A percentile compares a stretch with the other conserved stretches of the same genome.
phyloP scores from a whole-genome alignment of 2,113 vertebrate species.

The Dunckerocampus dactyliophorus region DNA sequence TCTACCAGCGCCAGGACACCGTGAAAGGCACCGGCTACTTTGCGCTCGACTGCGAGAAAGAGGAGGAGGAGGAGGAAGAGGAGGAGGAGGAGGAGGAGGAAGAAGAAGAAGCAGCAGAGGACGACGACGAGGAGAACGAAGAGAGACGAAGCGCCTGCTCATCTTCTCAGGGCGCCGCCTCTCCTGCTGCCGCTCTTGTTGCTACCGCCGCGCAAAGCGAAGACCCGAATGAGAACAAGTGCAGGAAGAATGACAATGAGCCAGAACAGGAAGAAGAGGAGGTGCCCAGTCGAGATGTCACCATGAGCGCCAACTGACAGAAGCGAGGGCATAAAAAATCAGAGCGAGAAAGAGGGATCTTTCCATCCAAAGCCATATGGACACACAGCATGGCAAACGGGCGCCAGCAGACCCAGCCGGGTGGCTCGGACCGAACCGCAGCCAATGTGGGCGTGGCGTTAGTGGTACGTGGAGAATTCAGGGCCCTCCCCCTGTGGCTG shows the following conservation, averaged over 20 bases:
- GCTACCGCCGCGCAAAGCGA: constrained; percentile 53
- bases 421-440: constrained; percentile 18
- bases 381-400: constrained; percentile 65
- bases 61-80: constrained; percentile 82
- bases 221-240: constrained; percentile 83
- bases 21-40: constrained; percentile 96
- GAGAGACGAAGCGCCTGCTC: constrained; percentile 61
- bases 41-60: constrained; percentile 85
- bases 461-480: constrained; percentile 46
- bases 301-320: constrained; percentile 92
- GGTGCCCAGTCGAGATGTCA: constrained; percentile 82
- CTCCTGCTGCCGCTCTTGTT: not conserved
- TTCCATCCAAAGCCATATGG: constrained; percentile 84
- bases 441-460: constrained; percentile 20
- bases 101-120: constrained; percentile 63
- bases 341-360: constrained; percentile 42
- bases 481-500: constrained; percentile 59
- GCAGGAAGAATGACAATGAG: constrained; percentile 83
- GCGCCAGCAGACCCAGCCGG: constrained; percentile 32
- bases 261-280: constrained; percentile 76
- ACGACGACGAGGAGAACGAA: constrained; percentile 71
- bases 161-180: constrained; percentile 22
- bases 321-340: constrained; percentile 26
- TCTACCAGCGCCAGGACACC: constrained; percentile 95
- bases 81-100: constrained; percentile 78